Evolutionary conservation across 2,797 vertebrate genomes (phyloP).

Genomic region (Gymnothorax javanicus): DNA sequence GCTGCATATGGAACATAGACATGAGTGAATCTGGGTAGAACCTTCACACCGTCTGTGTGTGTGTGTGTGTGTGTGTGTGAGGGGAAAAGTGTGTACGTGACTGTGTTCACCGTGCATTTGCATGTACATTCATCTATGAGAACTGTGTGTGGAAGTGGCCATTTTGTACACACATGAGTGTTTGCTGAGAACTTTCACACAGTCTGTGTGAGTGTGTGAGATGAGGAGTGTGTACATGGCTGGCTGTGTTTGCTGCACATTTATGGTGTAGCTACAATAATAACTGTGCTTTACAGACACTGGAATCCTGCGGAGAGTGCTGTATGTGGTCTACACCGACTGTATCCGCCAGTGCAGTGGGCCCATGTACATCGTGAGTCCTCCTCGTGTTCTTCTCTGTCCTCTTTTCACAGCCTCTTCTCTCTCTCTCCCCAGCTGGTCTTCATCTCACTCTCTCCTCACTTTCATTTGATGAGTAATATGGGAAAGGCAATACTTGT

Average conservation of each 20-base stretch:
- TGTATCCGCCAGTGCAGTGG: conserved; percentile 92
- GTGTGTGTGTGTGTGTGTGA: neutral
- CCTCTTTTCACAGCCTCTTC: conserved; percentile 21
- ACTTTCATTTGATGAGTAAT: neutral
- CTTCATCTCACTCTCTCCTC: neutral
- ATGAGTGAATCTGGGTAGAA: no score
- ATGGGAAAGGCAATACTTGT: neutral
- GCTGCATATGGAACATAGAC: no score
- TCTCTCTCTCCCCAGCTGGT: conserved; percentile 25
- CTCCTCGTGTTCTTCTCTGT: neutral
- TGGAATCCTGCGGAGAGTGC: conserved; percentile 82
- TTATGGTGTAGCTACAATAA: neutral
- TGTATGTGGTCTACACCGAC: conserved; percentile 90
- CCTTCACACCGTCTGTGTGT: no score
- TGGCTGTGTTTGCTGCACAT: no score
- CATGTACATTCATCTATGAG: no score
- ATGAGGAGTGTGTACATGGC: no score
- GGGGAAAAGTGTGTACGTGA: neutral
- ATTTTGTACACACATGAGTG: neutral
- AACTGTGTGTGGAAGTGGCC: no score
- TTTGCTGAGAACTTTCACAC: no score
- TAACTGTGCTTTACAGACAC: conserved; percentile 72
- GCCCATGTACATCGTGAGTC: conserved; percentile 93
- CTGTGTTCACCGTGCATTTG: neutral
- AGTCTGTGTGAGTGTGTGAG: no score